Evolutionary conservation across 1,140 invertebrate species (phyloP).

Genomic region (Amyelois transitella): DNA sequence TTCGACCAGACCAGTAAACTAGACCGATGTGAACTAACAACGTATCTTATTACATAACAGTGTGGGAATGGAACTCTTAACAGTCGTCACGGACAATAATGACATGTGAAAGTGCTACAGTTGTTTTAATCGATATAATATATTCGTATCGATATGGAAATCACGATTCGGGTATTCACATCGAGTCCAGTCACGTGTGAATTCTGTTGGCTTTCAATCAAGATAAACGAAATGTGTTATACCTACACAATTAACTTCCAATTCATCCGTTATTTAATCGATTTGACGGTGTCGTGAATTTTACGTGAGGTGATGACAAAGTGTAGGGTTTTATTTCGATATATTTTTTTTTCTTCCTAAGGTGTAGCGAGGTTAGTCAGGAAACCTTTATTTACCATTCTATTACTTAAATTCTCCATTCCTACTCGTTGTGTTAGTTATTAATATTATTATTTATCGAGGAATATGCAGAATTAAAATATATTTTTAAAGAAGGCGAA

Average conservation of each 20-base stretch:
- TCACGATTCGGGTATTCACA: not conserved
- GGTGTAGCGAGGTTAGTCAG: too few relatives aligned
- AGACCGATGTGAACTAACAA: not conserved
- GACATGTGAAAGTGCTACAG: not conserved
- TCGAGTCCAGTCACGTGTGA: not conserved
- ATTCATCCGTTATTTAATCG: not conserved
- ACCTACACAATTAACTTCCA: not conserved
- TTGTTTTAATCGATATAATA: not conserved
- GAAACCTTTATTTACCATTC: too few relatives aligned
- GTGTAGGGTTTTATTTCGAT: not conserved
- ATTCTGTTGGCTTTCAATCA: not conserved
- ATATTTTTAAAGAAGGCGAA: too few relatives aligned
- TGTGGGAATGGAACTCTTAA: not conserved
- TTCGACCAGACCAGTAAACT: not conserved
- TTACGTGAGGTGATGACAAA: not conserved
- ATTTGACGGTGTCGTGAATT: not conserved
- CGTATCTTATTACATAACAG: not conserved
- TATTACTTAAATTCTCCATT: too few relatives aligned
- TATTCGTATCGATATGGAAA: not conserved
- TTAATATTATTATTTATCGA: too few relatives aligned
- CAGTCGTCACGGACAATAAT: not conserved
- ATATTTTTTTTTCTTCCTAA: too few relatives aligned
- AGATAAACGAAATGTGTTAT: not conserved
- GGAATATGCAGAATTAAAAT: too few relatives aligned
- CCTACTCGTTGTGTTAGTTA: too few relatives aligned